phyloP scores from a whole-genome alignment of 1,140 invertebrate genomes.

The Formica selysi region DNA sequence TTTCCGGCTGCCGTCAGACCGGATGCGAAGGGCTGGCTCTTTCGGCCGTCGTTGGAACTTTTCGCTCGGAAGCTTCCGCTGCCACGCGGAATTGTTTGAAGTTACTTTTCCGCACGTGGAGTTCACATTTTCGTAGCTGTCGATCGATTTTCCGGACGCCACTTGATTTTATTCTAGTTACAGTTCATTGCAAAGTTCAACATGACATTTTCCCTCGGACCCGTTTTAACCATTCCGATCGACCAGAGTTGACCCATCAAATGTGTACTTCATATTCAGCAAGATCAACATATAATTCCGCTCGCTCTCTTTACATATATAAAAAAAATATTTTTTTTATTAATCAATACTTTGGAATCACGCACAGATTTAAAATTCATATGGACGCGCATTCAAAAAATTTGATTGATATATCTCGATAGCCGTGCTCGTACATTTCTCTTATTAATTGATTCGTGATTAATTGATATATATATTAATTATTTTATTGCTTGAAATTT shows the following conservation, averaged over 20 bases:
- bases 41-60: constrained; percentile 21
- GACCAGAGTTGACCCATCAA: neutral
- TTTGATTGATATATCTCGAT: neutral
- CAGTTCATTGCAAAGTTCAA: neutral
- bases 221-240: neutral
- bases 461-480: neutral
- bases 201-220: neutral
- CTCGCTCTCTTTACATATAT: neutral
- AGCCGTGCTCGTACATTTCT: neutral
- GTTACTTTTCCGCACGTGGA: constrained; percentile 23
- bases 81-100: constrained; percentile 25
- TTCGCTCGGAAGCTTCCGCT: constrained; percentile 36
- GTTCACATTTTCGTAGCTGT: constrained; percentile 60
- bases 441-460: neutral
- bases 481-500: neutral
- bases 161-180: constrained; percentile 27
- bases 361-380: neutral
- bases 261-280: neutral
- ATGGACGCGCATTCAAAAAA: neutral
- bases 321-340: neutral
- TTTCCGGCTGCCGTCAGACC: constrained; percentile 48
- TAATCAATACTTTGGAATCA: neutral
- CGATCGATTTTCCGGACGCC: neutral
- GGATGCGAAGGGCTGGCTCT: constrained; percentile 46
- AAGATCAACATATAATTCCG: neutral